These are phyloP conservation scores for Patella depressa DNA, from an alignment of 2,888 invertebrate species.

Conservation along the genomic window DNA sequence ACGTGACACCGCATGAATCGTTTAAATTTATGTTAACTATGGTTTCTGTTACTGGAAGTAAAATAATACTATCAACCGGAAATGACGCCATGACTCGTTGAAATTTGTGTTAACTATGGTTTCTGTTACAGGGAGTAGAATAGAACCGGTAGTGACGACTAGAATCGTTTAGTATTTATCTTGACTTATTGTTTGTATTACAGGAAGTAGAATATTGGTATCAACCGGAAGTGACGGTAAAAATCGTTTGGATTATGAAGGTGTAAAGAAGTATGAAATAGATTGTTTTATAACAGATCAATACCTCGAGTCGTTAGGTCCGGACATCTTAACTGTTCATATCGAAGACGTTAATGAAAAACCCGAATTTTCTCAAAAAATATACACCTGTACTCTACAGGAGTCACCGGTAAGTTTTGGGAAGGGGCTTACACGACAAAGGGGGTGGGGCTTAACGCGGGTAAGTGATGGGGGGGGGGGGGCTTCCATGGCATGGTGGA, in stretches of 20 bases:
- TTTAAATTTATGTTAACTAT: too few species aligned
- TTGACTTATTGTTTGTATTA: background rate
- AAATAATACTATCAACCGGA: too few species aligned
- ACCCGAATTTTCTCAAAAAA: slow-evolving; percentile 7
- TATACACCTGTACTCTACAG: background rate
- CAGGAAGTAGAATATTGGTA: background rate
- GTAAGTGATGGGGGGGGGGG: too few species aligned
- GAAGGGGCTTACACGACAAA: too few species aligned
- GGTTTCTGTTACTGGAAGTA: background rate
- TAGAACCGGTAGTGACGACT: too few species aligned
- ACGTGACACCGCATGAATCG: too few species aligned
- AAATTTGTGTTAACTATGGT: background rate
- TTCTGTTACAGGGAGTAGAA: background rate
- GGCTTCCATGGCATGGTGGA: too few species aligned
- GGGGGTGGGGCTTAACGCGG: too few species aligned
- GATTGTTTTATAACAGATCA: background rate
- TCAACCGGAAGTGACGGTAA: background rate
- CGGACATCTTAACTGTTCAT: slow-evolving; percentile 18
- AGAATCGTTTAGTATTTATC: too few species aligned
- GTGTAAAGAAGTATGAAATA: background rate
- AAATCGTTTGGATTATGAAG: background rate
- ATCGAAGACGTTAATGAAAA: slow-evolving; percentile 31
- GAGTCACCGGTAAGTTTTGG: background rate
- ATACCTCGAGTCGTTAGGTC: background rate
- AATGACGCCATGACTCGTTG: too few species aligned